Base-by-base conservation (phyloP, 2,888 invertebrate genomes). In the Teleiodes luculella region DNA sequence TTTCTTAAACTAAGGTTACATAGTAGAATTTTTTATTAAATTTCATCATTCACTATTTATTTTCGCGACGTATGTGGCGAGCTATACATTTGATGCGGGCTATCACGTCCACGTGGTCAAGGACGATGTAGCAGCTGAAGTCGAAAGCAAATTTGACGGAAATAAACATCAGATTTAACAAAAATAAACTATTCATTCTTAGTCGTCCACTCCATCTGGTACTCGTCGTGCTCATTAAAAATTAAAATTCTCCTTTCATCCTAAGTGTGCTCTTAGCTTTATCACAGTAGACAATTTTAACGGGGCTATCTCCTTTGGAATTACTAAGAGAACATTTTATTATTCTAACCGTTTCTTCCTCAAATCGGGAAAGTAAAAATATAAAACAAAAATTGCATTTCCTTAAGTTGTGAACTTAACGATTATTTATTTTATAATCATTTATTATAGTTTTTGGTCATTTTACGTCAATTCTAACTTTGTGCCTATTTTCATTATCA, bases 281-380 rank as follows among this genome's bases (percentile, higher is more conserved):
- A 46, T 46, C 46, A 46, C 46, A 13, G 46, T 41, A 16, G 41
- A 51, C 51, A 41, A 39, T 52, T 45, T 52, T 52, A 43, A 52
- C 41, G 35, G 33, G 39, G 37, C 39, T 47, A 39, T 51, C 36
- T 46, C 33, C 36, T 37, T 18, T 31, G 39, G 47, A 39, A 43
- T 31, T 31, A 49, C 43, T 43, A 43, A 31, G 35, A 52, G 51
- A 51, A 37, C 33, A 51, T 55, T 51, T 55, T 46, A 46, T 47
- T 52, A 45, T 47, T 33, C 47, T 50, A n/a, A 43, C 45, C 54
- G 43, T 52, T 52, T 18, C n/a, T 47, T 52, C 39, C 33, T 55
- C 30, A 47, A 55, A 55, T 47, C 41, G 39, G 47, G 39, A 30
- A 20, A 39, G 20, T 47, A 53, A 53, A 54, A 50, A 54, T 50